Percentiles rank a stretch among this genome's conserved stretches.
Evolutionary conservation across 2,113 vertebrate genomes (phyloP).

Genomic region (Ciconia stormi): DNA sequence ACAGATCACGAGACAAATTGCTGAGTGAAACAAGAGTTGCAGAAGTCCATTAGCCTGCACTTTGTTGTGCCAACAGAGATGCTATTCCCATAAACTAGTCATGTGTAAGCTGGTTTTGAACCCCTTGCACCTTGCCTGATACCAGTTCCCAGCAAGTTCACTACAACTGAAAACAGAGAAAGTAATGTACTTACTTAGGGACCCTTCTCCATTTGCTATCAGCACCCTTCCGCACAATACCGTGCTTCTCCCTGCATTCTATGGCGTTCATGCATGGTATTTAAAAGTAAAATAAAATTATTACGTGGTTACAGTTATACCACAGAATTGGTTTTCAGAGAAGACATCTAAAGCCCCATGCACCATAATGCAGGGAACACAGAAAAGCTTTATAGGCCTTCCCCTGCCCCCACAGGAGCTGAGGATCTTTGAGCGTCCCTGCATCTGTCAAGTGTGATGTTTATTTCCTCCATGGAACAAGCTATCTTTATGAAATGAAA

Average conservation of each 20-base stretch:
- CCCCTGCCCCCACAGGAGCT: not conserved
- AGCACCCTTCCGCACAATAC: not conserved
- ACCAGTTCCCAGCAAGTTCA: not conserved
- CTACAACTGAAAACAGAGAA: not conserved
- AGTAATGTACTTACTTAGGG: not conserved
- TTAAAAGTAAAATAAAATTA: constrained; percentile 48
- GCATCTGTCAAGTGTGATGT: constrained; percentile 73
- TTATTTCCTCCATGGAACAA: constrained; percentile 69
- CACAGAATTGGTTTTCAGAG: constrained; percentile 40
- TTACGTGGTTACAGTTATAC: constrained; percentile 46
- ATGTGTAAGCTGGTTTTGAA: not conserved
- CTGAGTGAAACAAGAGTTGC: not conserved
- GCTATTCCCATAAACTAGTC: not conserved
- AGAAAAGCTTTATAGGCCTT: constrained; percentile 49
- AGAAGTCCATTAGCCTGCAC: not conserved
- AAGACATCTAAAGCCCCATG: constrained; percentile 14
- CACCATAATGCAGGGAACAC: constrained; percentile 41
- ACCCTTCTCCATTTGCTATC: not conserved
- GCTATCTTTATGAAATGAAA: constrained; percentile 78
- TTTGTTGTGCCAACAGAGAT: not conserved
- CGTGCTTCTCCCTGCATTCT: not conserved
- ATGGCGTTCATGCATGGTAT: not conserved
- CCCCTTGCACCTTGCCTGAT: not conserved
- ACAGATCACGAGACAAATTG: not conserved
- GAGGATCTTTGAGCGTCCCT: constrained; percentile 66